Base-by-base conservation (phyloP, 2,113 vertebrate species). In the Strigops habroptila region DNA sequence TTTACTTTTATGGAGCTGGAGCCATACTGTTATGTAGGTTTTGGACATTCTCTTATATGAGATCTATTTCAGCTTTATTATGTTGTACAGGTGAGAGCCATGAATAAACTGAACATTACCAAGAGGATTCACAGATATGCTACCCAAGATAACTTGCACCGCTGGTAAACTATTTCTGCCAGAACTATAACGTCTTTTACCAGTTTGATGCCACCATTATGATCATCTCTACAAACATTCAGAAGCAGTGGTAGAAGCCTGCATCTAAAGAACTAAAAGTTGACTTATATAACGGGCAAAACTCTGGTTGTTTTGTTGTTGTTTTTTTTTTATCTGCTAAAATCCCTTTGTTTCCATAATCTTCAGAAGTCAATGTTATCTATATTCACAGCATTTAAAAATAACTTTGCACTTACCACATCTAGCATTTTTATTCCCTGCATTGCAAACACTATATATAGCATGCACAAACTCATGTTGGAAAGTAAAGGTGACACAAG, bases 401-500 rank as follows among this genome's bases (percentile, higher is more conserved):
- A 86, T 91, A 91, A 19, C 73, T 76, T 52, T 67, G 57, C 30
- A 59, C 16, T 35, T 80, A 18, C 46, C 53, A 73, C 59, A 77
- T 1, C 0, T 48, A 78, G 71, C 63, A 57, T 37, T 76, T 95
- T 86, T 83, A 41, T 39, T 88, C 62, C 27, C 41, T 70, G 63
- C 27, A 9, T 8, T 60, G 52, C 86, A 93, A 94, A 52, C n/a
- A 69, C 86, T 93, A 85, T 90, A 79, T 83, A 96, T 90, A 90
- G 93, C 44, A 46, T 27, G 21, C 70, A 59, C 10, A 57, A 79
- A 35, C 70, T 74, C 59, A 89, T 3, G 0, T 22, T 79, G 43
- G 30, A 77, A 95, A 73, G 71, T n/a, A 82, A 86, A 91, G 92
- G 93, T 96, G 95, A 94, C 93, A 92, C 76, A 53, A 60, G 52